phyloP scores from a whole-genome alignment of 2,888 invertebrate species.

The Lasioglossum marginatum region DNA sequence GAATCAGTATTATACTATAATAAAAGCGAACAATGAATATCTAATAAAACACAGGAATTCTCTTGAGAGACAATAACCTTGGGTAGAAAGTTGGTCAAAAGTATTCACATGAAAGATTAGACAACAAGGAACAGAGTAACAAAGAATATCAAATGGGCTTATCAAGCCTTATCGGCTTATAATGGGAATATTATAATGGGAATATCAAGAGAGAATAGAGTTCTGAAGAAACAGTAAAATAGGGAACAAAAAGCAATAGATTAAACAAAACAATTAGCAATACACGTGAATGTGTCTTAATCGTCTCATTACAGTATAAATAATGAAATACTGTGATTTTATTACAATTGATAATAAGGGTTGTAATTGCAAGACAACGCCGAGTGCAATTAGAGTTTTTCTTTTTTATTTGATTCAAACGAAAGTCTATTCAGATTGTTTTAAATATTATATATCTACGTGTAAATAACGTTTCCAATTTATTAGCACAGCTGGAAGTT shows the following conservation, averaged over 20 bases:
- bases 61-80: no score
- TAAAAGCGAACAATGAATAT: not conserved
- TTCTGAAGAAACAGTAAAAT: not conserved
- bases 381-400: not conserved
- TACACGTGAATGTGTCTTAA: conserved; percentile 1
- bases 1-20: not conserved
- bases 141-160: not conserved
- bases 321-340: not conserved
- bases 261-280: not conserved
- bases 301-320: not conserved
- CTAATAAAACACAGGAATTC: not conserved
- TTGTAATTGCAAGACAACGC: not conserved
- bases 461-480: not conserved
- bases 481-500: not conserved
- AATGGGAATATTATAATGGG: no score
- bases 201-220: not conserved
- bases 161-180: no score
- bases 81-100: not conserved
- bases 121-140: not conserved
- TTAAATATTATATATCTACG: not conserved
- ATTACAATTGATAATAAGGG: not conserved
- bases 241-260: not conserved
- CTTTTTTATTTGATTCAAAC: not conserved
- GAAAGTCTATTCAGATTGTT: no score
- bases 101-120: not conserved